Conservation (phyloP, 2,113 vertebrate species). For the Pedetes capensis region DNA sequence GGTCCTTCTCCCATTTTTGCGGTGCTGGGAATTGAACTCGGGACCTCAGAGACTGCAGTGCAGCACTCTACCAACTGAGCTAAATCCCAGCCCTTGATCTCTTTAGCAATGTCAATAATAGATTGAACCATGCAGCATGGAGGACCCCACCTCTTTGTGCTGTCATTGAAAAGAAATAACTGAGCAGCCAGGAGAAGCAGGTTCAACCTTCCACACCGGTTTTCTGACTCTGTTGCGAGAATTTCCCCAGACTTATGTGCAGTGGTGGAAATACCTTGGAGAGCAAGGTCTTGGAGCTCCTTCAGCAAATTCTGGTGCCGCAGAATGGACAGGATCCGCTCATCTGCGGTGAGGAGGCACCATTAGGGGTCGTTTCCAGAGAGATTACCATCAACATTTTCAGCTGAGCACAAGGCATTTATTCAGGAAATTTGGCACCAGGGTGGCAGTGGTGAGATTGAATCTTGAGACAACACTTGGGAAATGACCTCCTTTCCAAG, state of each 20-base stretch:
- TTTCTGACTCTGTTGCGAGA: not conserved
- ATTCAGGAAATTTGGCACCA: not conserved
- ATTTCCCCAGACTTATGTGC: not conserved
- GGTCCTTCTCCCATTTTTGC: too few species aligned
- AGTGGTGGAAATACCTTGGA: slow-evolving; percentile 86
- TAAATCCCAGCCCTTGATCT: too few species aligned
- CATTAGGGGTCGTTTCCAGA: not conserved
- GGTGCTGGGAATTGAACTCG: too few species aligned
- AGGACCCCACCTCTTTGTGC: not conserved
- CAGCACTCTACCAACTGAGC: too few species aligned
- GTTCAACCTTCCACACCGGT: not conserved
- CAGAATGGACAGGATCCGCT: slow-evolving; percentile 92
- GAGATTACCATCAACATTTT: not conserved
- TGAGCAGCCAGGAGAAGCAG: not conserved
- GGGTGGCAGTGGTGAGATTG: not conserved
- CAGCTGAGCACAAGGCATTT: slow-evolving; percentile 8
- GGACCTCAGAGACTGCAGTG: too few species aligned
- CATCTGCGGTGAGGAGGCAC: slow-evolving; percentile 84
- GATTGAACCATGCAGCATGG: not conserved
- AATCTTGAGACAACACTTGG: not conserved
- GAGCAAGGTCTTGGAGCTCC: slow-evolving; percentile 93
- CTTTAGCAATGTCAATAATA: not conserved
- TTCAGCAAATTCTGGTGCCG: slow-evolving; percentile 92
- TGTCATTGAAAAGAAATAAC: not conserved
- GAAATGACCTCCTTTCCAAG: not conserved